A percentile compares a stretch with the other conserved stretches of the same genome.
Evolutionary conservation across 2,888 invertebrate species (phyloP).

Genomic region (Protodeltote pygarga): DNA sequence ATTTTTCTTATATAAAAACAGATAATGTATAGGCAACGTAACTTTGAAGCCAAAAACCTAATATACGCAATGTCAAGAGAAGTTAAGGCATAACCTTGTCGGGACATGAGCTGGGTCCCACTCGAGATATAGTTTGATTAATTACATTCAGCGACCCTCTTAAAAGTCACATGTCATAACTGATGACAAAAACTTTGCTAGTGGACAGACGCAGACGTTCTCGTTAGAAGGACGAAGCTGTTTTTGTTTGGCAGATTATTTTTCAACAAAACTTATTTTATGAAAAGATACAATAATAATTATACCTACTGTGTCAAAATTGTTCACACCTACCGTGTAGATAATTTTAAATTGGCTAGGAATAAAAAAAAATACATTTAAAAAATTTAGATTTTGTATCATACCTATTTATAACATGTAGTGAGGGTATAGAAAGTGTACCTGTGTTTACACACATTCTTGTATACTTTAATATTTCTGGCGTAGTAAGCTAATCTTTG

Average conservation of each 20-base stretch:
- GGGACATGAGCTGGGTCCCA: constrained; percentile 56
- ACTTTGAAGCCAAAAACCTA: constrained; percentile 35
- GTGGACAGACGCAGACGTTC: constrained; percentile 42
- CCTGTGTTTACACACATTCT: too few species aligned
- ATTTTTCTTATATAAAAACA: constrained; percentile 3
- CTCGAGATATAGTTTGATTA: constrained; percentile 69
- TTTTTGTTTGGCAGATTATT: constrained; percentile 11
- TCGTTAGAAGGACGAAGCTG: constrained; percentile 24
- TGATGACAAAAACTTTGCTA: constrained; percentile 64
- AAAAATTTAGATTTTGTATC: too few species aligned
- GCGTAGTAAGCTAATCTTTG: too few species aligned
- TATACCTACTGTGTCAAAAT: too few species aligned
- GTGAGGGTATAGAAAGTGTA: too few species aligned
- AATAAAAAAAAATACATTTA: too few species aligned
- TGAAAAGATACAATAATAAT: background rate
- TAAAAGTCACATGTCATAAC: constrained; percentile 74
- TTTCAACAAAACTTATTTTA: background rate
- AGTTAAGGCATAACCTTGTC: constrained; percentile 59
- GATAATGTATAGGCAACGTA: constrained; percentile 1
- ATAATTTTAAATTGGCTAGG: too few species aligned
- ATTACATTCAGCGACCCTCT: constrained; percentile 71
- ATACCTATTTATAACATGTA: too few species aligned
- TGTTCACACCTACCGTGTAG: too few species aligned
- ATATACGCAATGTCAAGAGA: constrained; percentile 48
- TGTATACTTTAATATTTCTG: too few species aligned